Percentiles rank a stretch among this genome's conserved stretches.
Conservation (phyloP, 2,888 invertebrate species). For the Latrodectus elegans region DNA sequence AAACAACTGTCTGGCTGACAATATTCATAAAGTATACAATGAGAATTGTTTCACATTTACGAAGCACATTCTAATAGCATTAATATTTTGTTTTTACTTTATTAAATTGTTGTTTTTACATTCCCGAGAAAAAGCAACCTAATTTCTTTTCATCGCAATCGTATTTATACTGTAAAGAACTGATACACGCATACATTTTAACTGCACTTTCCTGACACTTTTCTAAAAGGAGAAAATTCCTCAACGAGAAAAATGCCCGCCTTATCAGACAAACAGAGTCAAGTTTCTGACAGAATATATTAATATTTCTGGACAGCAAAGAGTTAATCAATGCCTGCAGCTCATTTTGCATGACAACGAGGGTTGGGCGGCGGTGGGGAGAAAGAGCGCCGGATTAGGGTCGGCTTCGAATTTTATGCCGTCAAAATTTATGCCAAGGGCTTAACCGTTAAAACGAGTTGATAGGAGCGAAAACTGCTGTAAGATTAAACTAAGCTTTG, state of each 20-base stretch:
- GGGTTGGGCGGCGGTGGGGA: not conserved
- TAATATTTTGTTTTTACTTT: too few relatives aligned
- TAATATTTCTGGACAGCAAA: conserved; percentile 8
- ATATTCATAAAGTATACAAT: too few relatives aligned
- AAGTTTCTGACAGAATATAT: conserved; percentile 10
- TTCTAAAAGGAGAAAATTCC: not conserved
- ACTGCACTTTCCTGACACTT: too few relatives aligned
- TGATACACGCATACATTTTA: too few relatives aligned
- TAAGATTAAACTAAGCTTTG: not conserved
- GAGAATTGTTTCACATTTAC: too few relatives aligned
- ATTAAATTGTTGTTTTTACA: too few relatives aligned
- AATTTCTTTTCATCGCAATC: too few relatives aligned
- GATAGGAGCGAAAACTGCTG: not conserved
- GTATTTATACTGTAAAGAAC: too few relatives aligned
- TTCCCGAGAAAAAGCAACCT: too few relatives aligned
- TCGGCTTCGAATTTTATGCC: conserved; percentile 20
- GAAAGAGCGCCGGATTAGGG: not conserved
- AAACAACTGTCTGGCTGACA: too few relatives aligned
- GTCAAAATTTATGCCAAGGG: conserved; percentile 9
- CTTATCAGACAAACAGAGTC: conserved; percentile 2
- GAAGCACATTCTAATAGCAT: too few relatives aligned
- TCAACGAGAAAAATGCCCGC: not conserved
- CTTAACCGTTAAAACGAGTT: conserved; percentile 2
- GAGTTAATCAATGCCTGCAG: conserved; percentile 28
- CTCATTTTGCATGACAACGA: conserved; percentile 24